Evolutionary conservation across 2,888 invertebrate species (phyloP).

Genomic region (Trypoxylon attenuatum): DNA sequence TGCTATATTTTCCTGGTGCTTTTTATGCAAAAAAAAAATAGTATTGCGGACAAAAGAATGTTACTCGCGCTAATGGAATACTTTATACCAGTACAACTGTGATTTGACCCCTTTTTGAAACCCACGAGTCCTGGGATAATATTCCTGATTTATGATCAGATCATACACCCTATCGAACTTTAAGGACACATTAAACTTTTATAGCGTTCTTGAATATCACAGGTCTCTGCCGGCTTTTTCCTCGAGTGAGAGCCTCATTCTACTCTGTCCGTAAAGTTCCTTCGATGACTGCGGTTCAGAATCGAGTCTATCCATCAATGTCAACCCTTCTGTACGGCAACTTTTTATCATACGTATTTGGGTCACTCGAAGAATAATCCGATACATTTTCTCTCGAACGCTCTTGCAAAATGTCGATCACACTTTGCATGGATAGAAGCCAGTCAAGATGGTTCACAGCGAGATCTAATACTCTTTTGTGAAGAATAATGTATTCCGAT

Average conservation of each 20-base stretch:
- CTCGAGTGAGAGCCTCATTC: conserved; percentile 18
- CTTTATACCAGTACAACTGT: no score
- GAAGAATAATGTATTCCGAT: no score
- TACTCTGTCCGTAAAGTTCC: conserved; percentile 44
- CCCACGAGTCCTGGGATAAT: conserved; percentile 57
- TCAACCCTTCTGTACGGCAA: conserved; percentile 30
- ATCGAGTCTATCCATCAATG: conserved; percentile 48
- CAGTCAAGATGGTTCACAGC: no score
- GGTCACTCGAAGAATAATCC: conserved; percentile 23
- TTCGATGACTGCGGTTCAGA: conserved; percentile 27
- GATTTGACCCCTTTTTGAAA: no score
- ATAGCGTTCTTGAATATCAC: conserved; percentile 57
- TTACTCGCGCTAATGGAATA: no score
- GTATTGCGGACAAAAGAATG: no score
- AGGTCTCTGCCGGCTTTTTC: conserved; percentile 15
- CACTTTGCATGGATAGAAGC: no score
- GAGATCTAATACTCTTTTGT: no score
- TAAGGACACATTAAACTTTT: conserved; percentile 65
- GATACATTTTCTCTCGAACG: not conserved
- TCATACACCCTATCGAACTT: conserved; percentile 67
- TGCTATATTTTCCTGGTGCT: conserved; percentile 15
- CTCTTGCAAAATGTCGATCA: not conserved
- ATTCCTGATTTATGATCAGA: conserved; percentile 66
- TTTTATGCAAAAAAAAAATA: conserved; percentile 5
- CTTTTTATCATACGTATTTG: conserved; percentile 35